A percentile compares a stretch with the other conserved stretches of the same genome.
phyloP scores from a whole-genome alignment of 2,888 invertebrate genomes.

The Cyclophora albipunctata region DNA sequence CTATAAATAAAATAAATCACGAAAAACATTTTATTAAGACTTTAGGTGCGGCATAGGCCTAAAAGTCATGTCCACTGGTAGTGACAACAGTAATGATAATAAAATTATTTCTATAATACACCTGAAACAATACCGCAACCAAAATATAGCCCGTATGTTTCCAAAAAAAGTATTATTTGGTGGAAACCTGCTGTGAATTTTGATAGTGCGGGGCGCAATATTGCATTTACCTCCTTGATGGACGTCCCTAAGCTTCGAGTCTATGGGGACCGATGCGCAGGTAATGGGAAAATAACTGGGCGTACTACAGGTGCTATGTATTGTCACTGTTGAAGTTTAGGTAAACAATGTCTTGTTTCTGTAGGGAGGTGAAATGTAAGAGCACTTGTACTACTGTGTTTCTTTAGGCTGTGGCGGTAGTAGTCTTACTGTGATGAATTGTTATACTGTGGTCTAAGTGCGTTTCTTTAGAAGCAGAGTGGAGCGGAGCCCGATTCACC shows the following conservation, averaged over 20 bases:
- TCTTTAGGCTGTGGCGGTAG: too few species aligned
- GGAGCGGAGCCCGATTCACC: too few species aligned
- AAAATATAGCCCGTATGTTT: conserved; percentile 30
- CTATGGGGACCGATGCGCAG: not conserved
- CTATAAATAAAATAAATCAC: too few species aligned
- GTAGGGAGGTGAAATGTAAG: not conserved
- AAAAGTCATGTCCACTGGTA: too few species aligned
- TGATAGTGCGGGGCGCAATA: conserved; percentile 57
- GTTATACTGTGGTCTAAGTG: too few species aligned
- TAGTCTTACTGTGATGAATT: too few species aligned
- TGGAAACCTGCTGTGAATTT: conserved; percentile 57
- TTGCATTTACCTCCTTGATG: conserved; percentile 45
- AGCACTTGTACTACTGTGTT: too few species aligned
- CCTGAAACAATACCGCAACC: not conserved
- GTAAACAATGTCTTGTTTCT: not conserved
- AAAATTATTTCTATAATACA: too few species aligned
- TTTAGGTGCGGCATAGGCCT: too few species aligned
- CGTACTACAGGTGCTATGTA: not conserved
- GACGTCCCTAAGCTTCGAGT: conserved; percentile 9
- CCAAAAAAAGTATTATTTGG: conserved; percentile 31
- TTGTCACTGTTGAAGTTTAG: not conserved
- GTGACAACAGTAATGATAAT: too few species aligned
- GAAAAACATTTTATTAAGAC: too few species aligned
- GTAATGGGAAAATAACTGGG: conserved; percentile 9
- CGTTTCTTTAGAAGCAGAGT: too few species aligned